Conservation (phyloP, 92 coral and sea anemone genomes). For the Isaurus tuberculatus region DNA sequence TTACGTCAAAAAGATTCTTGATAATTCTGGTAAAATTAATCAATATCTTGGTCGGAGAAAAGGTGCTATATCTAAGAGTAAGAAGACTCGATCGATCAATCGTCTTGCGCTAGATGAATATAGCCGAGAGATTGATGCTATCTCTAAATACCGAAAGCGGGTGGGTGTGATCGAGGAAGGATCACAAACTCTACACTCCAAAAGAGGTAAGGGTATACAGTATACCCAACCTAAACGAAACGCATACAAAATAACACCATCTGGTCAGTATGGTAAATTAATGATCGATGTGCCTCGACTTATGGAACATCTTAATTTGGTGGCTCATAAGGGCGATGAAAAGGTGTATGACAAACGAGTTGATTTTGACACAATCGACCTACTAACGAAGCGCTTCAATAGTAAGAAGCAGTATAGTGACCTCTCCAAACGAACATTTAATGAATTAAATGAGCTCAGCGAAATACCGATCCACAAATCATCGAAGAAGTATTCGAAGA, state of each 20-base stretch:
- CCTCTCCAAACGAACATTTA: too few relatives aligned
- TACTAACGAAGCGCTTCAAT: too few relatives aligned
- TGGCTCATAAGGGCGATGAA: too few relatives aligned
- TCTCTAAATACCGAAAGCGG: neutral
- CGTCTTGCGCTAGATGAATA: neutral
- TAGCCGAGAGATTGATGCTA: neutral
- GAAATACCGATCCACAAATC: too few relatives aligned
- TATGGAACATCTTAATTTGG: too few relatives aligned
- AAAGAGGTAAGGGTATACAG: neutral
- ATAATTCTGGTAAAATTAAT: neutral
- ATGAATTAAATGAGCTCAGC: too few relatives aligned
- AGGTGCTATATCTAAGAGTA: neutral
- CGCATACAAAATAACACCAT: neutral
- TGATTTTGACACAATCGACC: too few relatives aligned
- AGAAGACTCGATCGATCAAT: neutral
- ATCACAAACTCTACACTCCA: neutral
- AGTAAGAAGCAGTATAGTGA: too few relatives aligned
- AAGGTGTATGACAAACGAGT: too few relatives aligned
- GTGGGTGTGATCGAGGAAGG: neutral
- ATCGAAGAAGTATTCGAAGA: too few relatives aligned
- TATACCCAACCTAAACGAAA: neutral
- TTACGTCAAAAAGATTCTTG: neutral
- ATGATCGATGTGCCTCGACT: neutral
- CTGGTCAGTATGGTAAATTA: neutral
- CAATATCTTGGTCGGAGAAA: neutral